Evolutionary conservation across 2,113 vertebrate genomes (phyloP).

Genomic region (Emberiza fucata): DNA sequence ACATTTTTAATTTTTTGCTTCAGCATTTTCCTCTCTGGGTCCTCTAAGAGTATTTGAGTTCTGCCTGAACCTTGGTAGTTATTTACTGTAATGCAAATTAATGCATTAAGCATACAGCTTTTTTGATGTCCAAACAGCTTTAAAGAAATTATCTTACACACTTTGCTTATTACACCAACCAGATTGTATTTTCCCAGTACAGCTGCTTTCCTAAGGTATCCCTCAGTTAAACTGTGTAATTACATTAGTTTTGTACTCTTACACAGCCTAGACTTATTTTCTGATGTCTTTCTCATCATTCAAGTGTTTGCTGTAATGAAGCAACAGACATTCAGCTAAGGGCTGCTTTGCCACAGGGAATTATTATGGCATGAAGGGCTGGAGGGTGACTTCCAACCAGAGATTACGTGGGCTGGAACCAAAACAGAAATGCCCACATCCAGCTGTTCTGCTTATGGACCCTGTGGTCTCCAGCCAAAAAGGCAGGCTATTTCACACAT

Average conservation of each 20-base stretch:
- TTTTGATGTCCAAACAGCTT: neutral
- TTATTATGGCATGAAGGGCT: neutral
- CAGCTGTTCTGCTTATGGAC: neutral
- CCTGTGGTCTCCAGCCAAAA: neutral
- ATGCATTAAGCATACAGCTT: neutral
- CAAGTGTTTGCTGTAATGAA: neutral
- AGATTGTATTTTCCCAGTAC: neutral
- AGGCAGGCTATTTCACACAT: neutral
- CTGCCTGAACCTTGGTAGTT: neutral
- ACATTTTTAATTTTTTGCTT: neutral
- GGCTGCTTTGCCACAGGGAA: neutral
- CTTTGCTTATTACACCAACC: neutral
- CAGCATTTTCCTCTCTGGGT: neutral
- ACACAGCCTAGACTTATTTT: neutral
- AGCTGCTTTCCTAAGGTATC: neutral
- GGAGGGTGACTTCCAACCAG: neutral
- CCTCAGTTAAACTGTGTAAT: neutral
- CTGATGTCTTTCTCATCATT: neutral
- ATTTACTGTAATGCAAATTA: neutral
- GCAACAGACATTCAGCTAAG: neutral
- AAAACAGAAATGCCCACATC: neutral
- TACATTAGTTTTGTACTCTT: neutral
- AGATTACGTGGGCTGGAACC: neutral
- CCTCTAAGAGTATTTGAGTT: neutral
- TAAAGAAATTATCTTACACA: neutral